These are phyloP conservation scores for Eucidaris tribuloides DNA, from an alignment of 35 echinoderm and acorn worm species.

Conservation along the genomic window DNA sequence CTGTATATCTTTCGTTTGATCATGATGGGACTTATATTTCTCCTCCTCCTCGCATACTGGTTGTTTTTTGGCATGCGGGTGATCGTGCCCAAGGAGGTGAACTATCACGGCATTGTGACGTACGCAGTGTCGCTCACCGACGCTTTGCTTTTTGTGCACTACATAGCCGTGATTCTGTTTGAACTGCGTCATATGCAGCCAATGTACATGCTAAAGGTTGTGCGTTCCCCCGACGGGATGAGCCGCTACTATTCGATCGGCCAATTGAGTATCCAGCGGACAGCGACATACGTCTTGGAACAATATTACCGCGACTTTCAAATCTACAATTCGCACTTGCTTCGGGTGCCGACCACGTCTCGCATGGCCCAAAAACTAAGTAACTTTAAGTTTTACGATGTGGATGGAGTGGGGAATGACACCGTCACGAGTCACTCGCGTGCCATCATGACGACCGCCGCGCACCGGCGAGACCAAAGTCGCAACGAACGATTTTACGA, in stretches of 20 bases:
- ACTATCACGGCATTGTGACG: constrained; percentile 68
- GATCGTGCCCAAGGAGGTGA: constrained; percentile 24
- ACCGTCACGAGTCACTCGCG: constrained; percentile 69
- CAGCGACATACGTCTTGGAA: constrained; percentile 81
- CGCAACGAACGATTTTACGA: constrained; percentile 97
- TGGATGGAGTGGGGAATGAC: constrained; percentile 80
- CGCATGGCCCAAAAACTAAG: constrained; percentile 68
- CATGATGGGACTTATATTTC: constrained; percentile 54
- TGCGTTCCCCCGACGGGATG: constrained; percentile 84
- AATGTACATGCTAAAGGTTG: constrained; percentile 80
- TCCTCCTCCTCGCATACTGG: constrained; percentile 92
- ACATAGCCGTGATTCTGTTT: constrained; percentile 82
- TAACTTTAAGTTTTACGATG: constrained; percentile 94
- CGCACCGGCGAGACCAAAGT: constrained; percentile 69
- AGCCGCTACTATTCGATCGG: constrained; percentile 83
- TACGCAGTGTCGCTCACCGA: constrained; percentile 86
- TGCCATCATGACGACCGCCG: constrained; percentile 82
- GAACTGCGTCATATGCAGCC: constrained; percentile 87
- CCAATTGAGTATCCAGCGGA: constrained; percentile 83
- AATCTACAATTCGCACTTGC: constrained; percentile 82
- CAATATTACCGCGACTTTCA: constrained; percentile 96
- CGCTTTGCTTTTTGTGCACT: constrained; percentile 92
- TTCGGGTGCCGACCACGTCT: constrained; percentile 70
- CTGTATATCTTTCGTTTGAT: constrained; percentile 73
- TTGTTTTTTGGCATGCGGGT: constrained; percentile 89